Evolutionary conservation across 2,113 vertebrate species (phyloP).

Genomic region (Shinisaurus crocodilurus): DNA sequence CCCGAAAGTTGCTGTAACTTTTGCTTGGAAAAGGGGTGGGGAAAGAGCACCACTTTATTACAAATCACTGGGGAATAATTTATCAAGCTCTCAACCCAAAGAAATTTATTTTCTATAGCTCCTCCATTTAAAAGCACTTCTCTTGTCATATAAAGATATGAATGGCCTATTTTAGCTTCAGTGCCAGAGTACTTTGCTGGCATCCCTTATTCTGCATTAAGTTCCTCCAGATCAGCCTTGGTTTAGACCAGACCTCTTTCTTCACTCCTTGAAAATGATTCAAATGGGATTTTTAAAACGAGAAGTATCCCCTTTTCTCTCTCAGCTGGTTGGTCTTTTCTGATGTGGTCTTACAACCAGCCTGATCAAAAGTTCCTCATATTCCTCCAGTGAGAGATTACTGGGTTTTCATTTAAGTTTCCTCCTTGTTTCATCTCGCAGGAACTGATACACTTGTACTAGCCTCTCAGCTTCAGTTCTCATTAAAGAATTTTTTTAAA

Average conservation of each 20-base stretch:
- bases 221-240: conserved; percentile 37
- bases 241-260: conserved; percentile 18
- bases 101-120: not conserved
- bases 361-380: conserved; percentile 56
- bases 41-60: not conserved
- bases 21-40: conserved; percentile 4
- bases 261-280: conserved; percentile 44
- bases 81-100: conserved; percentile 17
- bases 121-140: conserved; percentile 27
- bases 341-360: conserved; percentile 39
- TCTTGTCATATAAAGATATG: conserved; percentile 35
- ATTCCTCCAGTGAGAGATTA: conserved; percentile 52
- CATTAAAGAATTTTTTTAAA: conserved; percentile 56
- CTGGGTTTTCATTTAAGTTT: conserved; percentile 59
- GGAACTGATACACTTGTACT: conserved; percentile 50
- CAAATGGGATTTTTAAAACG: conserved; percentile 19
- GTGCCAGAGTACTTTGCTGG: conserved; percentile 23
- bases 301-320: conserved; percentile 7
- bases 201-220: conserved; percentile 56
- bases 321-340: conserved; percentile 19
- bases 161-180: conserved; percentile 31
- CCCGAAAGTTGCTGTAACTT: not conserved
- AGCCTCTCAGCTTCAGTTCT: conserved; percentile 52
- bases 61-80: not conserved
- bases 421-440: conserved; percentile 59